Conservation (phyloP, 2,113 vertebrate species). For the Hymenochirus boettgeri region DNA sequence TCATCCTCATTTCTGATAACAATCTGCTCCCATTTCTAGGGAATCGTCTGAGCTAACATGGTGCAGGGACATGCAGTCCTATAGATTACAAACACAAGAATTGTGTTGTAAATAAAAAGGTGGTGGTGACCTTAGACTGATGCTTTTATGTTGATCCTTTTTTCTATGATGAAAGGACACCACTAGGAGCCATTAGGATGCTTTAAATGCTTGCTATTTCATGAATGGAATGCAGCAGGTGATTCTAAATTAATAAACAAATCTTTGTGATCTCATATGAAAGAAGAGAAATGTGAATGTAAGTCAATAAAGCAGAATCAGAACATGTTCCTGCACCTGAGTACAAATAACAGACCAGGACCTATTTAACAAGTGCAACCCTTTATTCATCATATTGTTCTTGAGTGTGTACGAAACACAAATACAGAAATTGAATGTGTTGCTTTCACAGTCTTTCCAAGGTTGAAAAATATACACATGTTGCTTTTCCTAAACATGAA, state of each 20-base stretch:
- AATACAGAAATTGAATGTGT: conserved; percentile 4
- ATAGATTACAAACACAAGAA: background rate
- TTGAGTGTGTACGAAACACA: conserved; percentile 20
- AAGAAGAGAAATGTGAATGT: conserved; percentile 26
- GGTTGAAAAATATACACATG: conserved; percentile 16
- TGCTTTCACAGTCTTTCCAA: conserved; percentile 15
- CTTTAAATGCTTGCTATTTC: conserved; percentile 7
- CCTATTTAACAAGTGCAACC: background rate
- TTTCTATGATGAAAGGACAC: conserved; percentile 28
- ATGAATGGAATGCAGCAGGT: conserved; percentile 15
- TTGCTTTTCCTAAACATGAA: conserved; percentile 31
- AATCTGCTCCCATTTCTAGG: conserved; percentile 21
- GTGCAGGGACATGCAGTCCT: conserved; percentile 9
- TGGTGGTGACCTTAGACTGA: conserved; percentile 26
- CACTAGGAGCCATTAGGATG: conserved; percentile 27
- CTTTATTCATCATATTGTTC: conserved; percentile 8
- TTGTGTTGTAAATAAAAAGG: conserved; percentile 12
- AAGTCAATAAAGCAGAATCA: background rate
- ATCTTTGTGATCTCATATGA: conserved; percentile 10
- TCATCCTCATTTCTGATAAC: conserved; percentile 25
- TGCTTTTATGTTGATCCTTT: conserved; percentile 18
- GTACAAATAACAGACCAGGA: conserved; percentile 22
- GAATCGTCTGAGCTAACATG: conserved; percentile 18
- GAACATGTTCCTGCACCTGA: conserved; percentile 15
- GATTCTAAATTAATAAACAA: conserved; percentile 18